Percentiles rank a stretch among this genome's conserved stretches.
These are phyloP conservation scores for Limulus polyphemus DNA, from an alignment of 2,888 invertebrate species.

Conservation along the genomic window DNA sequence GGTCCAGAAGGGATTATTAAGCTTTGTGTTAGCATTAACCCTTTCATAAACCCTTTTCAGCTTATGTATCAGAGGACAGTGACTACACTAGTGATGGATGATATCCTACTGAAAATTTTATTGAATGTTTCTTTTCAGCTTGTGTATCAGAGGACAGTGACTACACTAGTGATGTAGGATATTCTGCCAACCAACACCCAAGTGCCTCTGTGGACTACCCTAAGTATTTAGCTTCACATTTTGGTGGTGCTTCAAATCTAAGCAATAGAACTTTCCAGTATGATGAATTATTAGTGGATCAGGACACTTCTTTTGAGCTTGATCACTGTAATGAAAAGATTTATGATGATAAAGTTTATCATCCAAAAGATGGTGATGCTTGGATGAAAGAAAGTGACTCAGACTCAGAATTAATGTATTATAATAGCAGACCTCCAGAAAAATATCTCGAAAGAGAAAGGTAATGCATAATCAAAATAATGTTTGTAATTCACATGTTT, in stretches of 20 bases:
- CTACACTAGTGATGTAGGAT: slow-evolving; percentile 92
- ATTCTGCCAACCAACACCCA: slow-evolving; percentile 59
- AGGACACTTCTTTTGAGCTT: slow-evolving; percentile 6
- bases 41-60: too few species aligned
- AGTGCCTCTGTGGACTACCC: slow-evolving; percentile 47
- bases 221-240: slow-evolving; percentile 84
- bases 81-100: too few species aligned
- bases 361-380: slow-evolving; percentile 16
- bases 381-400: slow-evolving; percentile 31
- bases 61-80: too few species aligned
- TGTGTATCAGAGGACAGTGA: slow-evolving; percentile 94
- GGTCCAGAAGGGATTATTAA: too few species aligned
- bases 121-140: too few species aligned
- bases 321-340: slow-evolving; percentile 8
- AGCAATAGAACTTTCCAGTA: slow-evolving; percentile 21
- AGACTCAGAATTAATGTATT: slow-evolving; percentile 50
- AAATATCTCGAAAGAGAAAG: too few species aligned
- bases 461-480: too few species aligned
- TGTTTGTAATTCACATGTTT: too few species aligned
- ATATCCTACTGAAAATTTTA: too few species aligned
- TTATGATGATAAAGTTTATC: background rate
- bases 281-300: background rate
- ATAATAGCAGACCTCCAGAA: slow-evolving; percentile 68
- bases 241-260: slow-evolving; percentile 55
- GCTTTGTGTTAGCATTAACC: too few species aligned